Evolutionary conservation across 2,113 vertebrate genomes (phyloP).

Genomic region (Marcusenius ussheri): DNA sequence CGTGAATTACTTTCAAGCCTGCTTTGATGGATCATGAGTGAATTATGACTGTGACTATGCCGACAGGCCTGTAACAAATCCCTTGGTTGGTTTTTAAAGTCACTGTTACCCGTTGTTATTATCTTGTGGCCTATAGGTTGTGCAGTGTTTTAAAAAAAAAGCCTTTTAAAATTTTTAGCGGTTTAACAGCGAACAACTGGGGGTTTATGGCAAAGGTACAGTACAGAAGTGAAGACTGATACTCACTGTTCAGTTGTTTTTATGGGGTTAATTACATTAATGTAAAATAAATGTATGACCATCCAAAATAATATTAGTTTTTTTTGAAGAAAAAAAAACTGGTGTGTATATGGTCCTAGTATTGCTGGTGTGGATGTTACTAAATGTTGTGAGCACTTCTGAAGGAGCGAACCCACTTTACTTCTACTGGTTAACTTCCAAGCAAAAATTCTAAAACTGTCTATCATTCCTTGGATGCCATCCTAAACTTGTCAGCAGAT

Average conservation of each 20-base stretch:
- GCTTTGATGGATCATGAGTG: background rate
- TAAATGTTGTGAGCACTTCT: background rate
- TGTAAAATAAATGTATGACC: background rate
- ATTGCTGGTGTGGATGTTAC: background rate
- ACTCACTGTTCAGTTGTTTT: background rate
- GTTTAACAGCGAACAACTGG: background rate
- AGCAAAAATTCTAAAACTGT: background rate
- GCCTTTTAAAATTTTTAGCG: background rate
- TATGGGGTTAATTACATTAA: background rate
- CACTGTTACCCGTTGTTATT: background rate
- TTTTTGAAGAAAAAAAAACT: background rate
- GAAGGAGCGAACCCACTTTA: background rate
- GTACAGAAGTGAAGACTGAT: background rate
- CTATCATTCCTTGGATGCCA: background rate
- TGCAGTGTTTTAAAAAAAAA: background rate
- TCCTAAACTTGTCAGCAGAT: constrained; percentile 61
- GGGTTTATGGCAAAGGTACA: background rate
- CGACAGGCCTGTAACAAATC: background rate
- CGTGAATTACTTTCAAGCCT: background rate
- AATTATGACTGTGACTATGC: background rate
- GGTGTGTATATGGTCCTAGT: background rate
- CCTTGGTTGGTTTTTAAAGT: background rate
- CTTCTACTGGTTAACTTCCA: background rate
- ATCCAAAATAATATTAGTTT: background rate
- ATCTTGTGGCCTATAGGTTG: background rate